Base-by-base conservation (phyloP, 2,113 vertebrate species). In the Anoplopoma fimbria region DNA sequence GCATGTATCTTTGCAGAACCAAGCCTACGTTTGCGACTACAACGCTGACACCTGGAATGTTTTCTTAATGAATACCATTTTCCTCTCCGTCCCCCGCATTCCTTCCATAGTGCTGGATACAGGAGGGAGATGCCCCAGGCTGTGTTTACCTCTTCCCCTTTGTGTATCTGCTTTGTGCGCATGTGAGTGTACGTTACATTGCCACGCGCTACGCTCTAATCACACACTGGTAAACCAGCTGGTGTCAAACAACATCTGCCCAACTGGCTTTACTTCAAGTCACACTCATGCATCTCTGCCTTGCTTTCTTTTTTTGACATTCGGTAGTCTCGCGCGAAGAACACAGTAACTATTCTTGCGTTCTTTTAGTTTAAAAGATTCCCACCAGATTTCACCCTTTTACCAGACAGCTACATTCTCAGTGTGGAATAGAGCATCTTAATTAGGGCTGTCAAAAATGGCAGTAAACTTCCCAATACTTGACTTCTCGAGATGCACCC, bases 31-130 rank as follows among this genome's bases (percentile, higher is more conserved):
- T 58, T n/a, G 10, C 49, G 12, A 79, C 53, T 27, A 45, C 76
- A 80, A 79, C 57, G 47, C 62, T 87, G 55, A 91, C 93, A 93
- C 88, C 93, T 94, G 91, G 91, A 92, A 87, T 89, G 64, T 82
- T 92, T 92, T 81, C 79, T 65, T 89, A 89, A 93, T 93, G 77
- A 93, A 70, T 92, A 89, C 79, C 58, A 90, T 90, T 90, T 93
- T 89, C 81, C 88, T 25, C 36, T 75, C 67, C 34, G 49, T 76
- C 9, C 33, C 21, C 58, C 55, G 45, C 88, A 92, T 93, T 93
- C 91, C 79, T 93, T 81, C 63, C 62, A 73, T 87, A 73, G 42
- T 17, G 2, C 29, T 45, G 33, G 55, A 53, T 69, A 82, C 17
- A 79, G 68, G 21, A 77, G n/a, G 25, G 42, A 60, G 73, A 74